These are phyloP conservation scores for Anthoscopus minutus DNA, from an alignment of 2,113 vertebrate genomes.

Conservation along the genomic window DNA sequence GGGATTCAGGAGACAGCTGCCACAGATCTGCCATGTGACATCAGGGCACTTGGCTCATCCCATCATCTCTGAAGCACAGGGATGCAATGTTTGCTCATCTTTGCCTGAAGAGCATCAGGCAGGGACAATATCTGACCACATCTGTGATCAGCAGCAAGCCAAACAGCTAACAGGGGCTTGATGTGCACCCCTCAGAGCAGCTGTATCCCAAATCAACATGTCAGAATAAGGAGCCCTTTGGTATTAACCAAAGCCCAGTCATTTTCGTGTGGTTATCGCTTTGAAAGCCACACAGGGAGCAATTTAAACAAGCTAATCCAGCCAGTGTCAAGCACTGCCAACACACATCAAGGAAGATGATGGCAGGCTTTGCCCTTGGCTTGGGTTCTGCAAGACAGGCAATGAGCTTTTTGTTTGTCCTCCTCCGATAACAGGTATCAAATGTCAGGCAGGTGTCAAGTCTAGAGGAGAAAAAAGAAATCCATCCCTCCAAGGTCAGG, in stretches of 20 bases:
- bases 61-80: not conserved
- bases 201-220: not conserved
- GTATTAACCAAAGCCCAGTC: not conserved
- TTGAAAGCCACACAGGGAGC: not conserved
- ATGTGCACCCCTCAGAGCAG: not conserved
- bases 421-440: not conserved
- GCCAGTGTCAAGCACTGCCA: not conserved
- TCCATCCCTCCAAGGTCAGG: not conserved
- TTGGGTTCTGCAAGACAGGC: not conserved
- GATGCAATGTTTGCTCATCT: not conserved
- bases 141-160: not conserved
- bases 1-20: not conserved
- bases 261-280: not conserved
- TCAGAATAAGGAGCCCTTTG: not conserved
- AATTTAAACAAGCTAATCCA: conserved; percentile 32
- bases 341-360: not conserved
- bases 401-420: not conserved
- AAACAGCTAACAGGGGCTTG: not conserved
- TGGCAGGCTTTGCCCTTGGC: not conserved
- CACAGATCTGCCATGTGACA: not conserved
- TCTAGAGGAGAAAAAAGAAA: not conserved
- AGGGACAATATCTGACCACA: not conserved
- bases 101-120: not conserved
- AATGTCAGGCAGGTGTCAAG: not conserved
- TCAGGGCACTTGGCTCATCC: not conserved